These are phyloP conservation scores for Drosophila varians DNA, from an alignment of 1,140 invertebrate species.

Conservation along the genomic window DNA sequence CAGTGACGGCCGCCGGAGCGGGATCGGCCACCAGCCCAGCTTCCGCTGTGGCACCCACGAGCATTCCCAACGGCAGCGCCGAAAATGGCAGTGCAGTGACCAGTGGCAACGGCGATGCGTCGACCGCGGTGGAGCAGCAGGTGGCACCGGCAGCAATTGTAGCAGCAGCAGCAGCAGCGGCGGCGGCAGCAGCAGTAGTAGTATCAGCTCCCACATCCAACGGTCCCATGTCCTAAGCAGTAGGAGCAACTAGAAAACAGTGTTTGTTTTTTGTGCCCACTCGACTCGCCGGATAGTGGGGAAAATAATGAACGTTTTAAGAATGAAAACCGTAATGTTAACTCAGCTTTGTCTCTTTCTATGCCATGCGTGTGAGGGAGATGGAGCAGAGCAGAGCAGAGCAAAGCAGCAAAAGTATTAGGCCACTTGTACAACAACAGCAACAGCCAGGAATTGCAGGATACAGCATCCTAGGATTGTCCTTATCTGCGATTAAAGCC, in stretches of 20 bases:
- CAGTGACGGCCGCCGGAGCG: conserved; percentile 81
- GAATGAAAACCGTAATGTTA: conserved; percentile 53
- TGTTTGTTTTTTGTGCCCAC: conserved; percentile 34
- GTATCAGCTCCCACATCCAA: conserved; percentile 46
- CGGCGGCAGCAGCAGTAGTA: conserved; percentile 28
- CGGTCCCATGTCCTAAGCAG: conserved; percentile 78
- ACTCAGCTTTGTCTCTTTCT: conserved; percentile 55
- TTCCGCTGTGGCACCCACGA: conserved; percentile 38
- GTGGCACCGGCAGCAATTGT: conserved; percentile 29
- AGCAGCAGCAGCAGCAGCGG: conserved; percentile 30
- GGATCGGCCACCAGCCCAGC: conserved; percentile 46
- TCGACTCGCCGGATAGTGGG: conserved; percentile 30
- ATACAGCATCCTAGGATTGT: neutral
- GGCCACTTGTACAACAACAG: conserved; percentile 30
- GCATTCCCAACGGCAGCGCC: conserved; percentile 81
- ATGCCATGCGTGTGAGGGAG: conserved; percentile 19
- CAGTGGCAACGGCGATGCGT: conserved; percentile 20
- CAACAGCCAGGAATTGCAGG: conserved; percentile 16
- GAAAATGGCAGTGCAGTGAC: conserved; percentile 58
- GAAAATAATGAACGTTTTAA: conserved; percentile 59
- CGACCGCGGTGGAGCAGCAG: conserved; percentile 18
- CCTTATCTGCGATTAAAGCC: conserved; percentile 8
- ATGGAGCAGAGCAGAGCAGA: conserved; percentile 24
- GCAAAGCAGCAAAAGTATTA: conserved; percentile 37
- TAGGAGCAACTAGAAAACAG: conserved; percentile 4